phyloP scores from a whole-genome alignment of 2,888 invertebrate species.

The Rhagophthalmus giganteus region DNA sequence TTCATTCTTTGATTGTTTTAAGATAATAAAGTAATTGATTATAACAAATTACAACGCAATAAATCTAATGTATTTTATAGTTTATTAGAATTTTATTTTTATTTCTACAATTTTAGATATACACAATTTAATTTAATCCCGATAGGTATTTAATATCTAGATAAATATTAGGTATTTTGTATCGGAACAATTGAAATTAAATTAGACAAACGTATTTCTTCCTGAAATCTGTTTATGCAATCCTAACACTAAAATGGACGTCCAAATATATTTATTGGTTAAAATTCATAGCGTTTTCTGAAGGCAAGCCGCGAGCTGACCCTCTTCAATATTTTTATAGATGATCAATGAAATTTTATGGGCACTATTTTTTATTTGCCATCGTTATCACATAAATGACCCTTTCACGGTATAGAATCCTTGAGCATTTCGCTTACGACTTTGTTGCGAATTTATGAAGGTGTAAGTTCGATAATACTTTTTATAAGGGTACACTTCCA shows the following conservation, averaged over 20 bases:
- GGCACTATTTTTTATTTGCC: slow-evolving; percentile 36
- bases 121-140: no score
- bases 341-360: slow-evolving; percentile 41
- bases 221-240: background rate
- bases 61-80: no score
- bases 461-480: slow-evolving; percentile 8
- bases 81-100: no score
- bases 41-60: no score
- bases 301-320: slow-evolving; percentile 26
- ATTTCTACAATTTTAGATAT: no score
- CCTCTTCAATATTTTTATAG: slow-evolving; percentile 39
- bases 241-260: slow-evolving; percentile 7
- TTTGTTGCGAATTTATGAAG: slow-evolving; percentile 28
- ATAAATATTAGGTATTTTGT: no score
- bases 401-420: slow-evolving; percentile 30
- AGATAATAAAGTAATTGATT: no score
- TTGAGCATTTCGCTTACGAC: slow-evolving; percentile 26
- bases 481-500: background rate
- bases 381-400: slow-evolving; percentile 39
- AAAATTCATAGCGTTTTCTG: slow-evolving; percentile 30
- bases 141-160: background rate
- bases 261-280: slow-evolving; percentile 24
- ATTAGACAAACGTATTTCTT: no score
- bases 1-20: no score
- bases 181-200: no score